Percentiles rank a stretch among this genome's conserved stretches.
phyloP scores from a whole-genome alignment of 2,797 vertebrate species.

The Podarcis lilfordi region DNA sequence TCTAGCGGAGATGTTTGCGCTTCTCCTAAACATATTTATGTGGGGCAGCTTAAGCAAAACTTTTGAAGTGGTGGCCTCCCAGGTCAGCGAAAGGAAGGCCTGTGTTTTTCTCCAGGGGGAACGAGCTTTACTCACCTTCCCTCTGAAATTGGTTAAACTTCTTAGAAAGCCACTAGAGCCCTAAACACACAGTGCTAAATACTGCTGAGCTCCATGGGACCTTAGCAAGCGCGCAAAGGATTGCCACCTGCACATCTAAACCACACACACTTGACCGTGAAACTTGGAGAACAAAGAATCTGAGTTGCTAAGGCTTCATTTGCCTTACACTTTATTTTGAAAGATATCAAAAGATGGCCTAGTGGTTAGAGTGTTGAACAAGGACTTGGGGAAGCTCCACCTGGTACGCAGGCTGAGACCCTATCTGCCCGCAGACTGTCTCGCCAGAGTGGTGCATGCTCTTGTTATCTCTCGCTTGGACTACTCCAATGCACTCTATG shows the following conservation, averaged over 20 bases:
- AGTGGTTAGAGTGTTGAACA: too few species aligned
- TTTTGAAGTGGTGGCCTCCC: slow-evolving; percentile 39
- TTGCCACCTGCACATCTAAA: not conserved
- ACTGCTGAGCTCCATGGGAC: not conserved
- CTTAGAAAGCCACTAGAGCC: not conserved
- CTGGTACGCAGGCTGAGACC: too few species aligned
- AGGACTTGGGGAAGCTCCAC: too few species aligned
- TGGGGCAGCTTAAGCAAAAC: slow-evolving; percentile 57
- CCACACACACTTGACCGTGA: not conserved
- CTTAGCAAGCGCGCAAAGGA: not conserved
- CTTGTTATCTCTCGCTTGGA: too few species aligned
- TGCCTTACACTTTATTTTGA: not conserved
- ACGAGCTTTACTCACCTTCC: slow-evolving; percentile 36
- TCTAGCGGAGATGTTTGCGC: slow-evolving; percentile 23
- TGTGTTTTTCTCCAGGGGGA: slow-evolving; percentile 17
- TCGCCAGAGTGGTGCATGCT: too few species aligned
- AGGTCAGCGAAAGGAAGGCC: slow-evolving; percentile 46
- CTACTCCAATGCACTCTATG: too few species aligned
- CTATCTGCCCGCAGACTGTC: too few species aligned
- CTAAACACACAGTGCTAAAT: not conserved
- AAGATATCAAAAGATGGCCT: not conserved
- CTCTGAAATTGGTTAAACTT: slow-evolving; percentile 23
- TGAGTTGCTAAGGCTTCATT: not conserved
- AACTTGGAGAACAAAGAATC: not conserved
- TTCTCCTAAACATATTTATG: slow-evolving; percentile 26